Percentiles rank a stretch among this genome's conserved stretches.
phyloP scores from a whole-genome alignment of 1,140 invertebrate genomes.

The Plodia interpunctella region DNA sequence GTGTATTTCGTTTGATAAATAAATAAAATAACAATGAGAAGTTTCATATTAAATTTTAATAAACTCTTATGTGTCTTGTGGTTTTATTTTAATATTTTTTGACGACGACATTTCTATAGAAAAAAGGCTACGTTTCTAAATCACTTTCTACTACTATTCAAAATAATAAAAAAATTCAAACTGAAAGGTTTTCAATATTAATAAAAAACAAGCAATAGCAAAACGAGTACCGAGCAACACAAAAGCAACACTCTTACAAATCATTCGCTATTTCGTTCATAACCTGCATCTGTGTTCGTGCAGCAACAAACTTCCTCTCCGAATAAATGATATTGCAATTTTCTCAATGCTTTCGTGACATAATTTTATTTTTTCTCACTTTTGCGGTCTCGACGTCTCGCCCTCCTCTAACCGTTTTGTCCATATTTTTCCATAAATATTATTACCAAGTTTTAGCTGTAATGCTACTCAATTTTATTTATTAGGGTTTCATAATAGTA shows the following conservation, averaged over 20 bases:
- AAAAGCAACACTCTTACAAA: not conserved
- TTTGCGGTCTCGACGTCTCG: not conserved
- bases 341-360: conserved; percentile 11
- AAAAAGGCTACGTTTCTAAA: too few relatives aligned
- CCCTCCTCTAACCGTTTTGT: not conserved
- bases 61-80: too few relatives aligned
- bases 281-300: conserved; percentile 12
- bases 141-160: too few relatives aligned
- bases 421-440: conserved; percentile 11
- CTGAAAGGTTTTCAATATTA: too few relatives aligned
- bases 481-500: not conserved
- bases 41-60: too few relatives aligned
- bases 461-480: conserved; percentile 2
- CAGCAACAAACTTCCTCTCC: conserved; percentile 7
- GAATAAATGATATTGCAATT: conserved; percentile 18
- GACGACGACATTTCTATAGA: too few relatives aligned
- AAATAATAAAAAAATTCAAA: too few relatives aligned
- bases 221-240: too few relatives aligned
- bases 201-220: too few relatives aligned
- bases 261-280: conserved; percentile 10
- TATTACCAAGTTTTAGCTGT: conserved; percentile 9
- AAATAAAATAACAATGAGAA: too few relatives aligned
- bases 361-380: conserved; percentile 7
- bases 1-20: too few relatives aligned
- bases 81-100: too few relatives aligned